phyloP scores from a whole-genome alignment of 2,113 vertebrate species.

The Chitala chitala region DNA sequence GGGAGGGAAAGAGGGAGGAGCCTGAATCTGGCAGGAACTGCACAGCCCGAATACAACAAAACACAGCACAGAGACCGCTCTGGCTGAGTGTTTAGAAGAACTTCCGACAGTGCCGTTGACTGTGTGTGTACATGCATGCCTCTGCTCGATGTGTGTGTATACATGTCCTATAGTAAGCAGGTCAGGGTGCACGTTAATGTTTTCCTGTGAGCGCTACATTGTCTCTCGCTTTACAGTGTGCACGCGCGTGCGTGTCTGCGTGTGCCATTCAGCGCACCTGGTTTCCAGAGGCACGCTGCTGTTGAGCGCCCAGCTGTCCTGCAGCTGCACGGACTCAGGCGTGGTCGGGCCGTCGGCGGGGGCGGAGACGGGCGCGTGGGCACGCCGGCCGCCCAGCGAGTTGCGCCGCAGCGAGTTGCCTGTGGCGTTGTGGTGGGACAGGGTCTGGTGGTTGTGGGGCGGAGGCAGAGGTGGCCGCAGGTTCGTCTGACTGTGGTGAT shows the following conservation, averaged over 20 bases:
- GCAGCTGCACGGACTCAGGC: constrained; percentile 80
- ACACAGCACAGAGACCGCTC: not conserved
- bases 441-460: constrained; percentile 74
- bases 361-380: constrained; percentile 60
- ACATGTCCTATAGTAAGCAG: too few species aligned
- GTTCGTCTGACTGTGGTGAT: constrained; percentile 79
- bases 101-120: not conserved
- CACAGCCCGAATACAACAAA: constrained; percentile 23
- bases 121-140: not conserved
- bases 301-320: constrained; percentile 88
- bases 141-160: not conserved
- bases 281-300: constrained; percentile 84
- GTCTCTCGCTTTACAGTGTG: not conserved
- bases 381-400: constrained; percentile 71
- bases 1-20: constrained; percentile 27
- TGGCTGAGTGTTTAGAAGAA: not conserved
- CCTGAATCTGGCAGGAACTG: constrained; percentile 24
- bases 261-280: constrained; percentile 52
- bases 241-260: not conserved
- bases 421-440: constrained; percentile 77
- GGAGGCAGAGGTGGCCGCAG: constrained; percentile 71
- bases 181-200: too few species aligned
- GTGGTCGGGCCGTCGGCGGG: constrained; percentile 79
- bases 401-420: constrained; percentile 84
- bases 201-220: too few species aligned